phyloP scores from a whole-genome alignment of 1,140 invertebrate genomes.

The Rhyzopertha dominica region DNA sequence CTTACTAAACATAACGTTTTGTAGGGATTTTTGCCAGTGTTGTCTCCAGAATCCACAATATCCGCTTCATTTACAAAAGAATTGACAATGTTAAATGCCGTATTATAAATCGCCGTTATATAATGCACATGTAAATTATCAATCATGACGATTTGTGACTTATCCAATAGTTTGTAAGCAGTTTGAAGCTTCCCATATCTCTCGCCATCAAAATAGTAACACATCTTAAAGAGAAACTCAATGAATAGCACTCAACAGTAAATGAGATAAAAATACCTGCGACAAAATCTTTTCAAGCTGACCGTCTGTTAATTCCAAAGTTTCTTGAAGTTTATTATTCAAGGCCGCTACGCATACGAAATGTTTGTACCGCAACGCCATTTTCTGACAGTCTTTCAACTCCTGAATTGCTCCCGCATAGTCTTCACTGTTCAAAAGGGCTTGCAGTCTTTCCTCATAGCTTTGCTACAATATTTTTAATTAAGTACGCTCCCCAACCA shows the following conservation, averaged over 20 bases:
- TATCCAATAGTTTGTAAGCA: conserved; percentile 81
- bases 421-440: conserved; percentile 76
- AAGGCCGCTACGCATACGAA: conserved; percentile 82
- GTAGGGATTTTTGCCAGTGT: conserved; percentile 65
- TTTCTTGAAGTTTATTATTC: conserved; percentile 84
- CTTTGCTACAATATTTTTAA: conserved; percentile 55
- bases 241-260: conserved; percentile 1
- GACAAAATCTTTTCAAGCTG: conserved; percentile 83
- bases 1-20: conserved; percentile 67
- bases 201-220: conserved; percentile 64
- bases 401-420: conserved; percentile 85
- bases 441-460: conserved; percentile 78
- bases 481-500: conserved; percentile 1
- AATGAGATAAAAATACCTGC: conserved; percentile 54
- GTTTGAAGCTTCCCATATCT: conserved; percentile 75
- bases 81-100: conserved; percentile 71
- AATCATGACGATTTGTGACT: conserved; percentile 78
- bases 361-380: conserved; percentile 73
- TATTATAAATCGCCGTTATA: conserved; percentile 87
- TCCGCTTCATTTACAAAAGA: conserved; percentile 53
- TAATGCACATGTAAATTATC: conserved; percentile 95
- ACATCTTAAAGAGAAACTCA: conserved; percentile 49
- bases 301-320: conserved; percentile 85
- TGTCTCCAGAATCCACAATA: conserved; percentile 24
- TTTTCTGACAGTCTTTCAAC: conserved; percentile 81